Base-by-base conservation (phyloP, 2,797 vertebrate genomes). In the Gymnothorax reevesii region DNA sequence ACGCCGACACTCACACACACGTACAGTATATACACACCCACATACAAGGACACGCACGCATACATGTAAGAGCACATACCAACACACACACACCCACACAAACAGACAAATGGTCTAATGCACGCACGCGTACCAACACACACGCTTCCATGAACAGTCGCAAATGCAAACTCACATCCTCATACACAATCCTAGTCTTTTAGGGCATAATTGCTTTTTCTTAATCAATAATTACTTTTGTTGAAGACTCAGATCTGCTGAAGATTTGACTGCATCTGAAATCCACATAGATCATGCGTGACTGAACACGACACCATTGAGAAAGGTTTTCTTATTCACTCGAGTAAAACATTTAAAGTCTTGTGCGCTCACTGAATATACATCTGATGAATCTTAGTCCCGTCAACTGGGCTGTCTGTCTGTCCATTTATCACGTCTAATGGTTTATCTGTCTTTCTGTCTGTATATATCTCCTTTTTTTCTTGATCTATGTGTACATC, bases 1-100 rank as follows among this genome's bases (percentile, higher is more conserved):
- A 84, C 84, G 88, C 88, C 87, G 90, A 88, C 84, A 83, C 84
- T 84, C 57, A 60, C 33, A 84, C 54, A 83, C 88, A 89, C 83
- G 87, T 69, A 87, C 85, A 86, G 33, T 12, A 17, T 42, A 83
- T 85, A 89, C 82, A 84, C 17, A 62, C 83, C 62, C 59, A 60
- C 59, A 60, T 54, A 57, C 0, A 82, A 22, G 10, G 7, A 27
- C n/a, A 8, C 66, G 33, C 69, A 33, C 69, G 33, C 7, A 10
- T 10, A 71, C 25, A 33, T 22, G n/a, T 22, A 66, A 2, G 4
- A 17, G 22, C 17, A 6, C 62, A 64, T 22, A 22, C 62, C 20
- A 17, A 64, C 62, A 64, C 20, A 3, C 4, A 22, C 62, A 22
- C 62, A 22, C 62, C 6, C 20, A 22, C 62, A 66, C 20, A 66